These are phyloP conservation scores for Myotis myotis DNA, from an alignment of 2,797 vertebrate species.

Conservation along the genomic window DNA sequence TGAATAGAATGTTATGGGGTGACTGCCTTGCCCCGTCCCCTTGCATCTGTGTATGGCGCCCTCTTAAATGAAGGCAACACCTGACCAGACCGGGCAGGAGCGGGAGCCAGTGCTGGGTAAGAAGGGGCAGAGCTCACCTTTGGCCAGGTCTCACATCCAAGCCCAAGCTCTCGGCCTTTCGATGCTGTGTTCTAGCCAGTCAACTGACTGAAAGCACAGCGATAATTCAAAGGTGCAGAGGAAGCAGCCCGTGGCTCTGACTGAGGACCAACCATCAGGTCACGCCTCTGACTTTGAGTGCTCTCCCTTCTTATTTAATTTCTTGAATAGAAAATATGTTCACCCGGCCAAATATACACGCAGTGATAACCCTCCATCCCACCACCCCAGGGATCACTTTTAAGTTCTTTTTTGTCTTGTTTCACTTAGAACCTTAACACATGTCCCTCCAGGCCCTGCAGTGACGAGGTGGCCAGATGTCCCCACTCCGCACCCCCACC, in stretches of 20 bases:
- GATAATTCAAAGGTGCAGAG: not conserved
- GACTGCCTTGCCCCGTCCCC: accelerated
- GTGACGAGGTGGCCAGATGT: accelerated
- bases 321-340: not conserved
- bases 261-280: accelerated
- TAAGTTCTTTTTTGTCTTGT: not conserved
- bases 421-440: not conserved
- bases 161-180: not conserved
- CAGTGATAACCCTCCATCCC: accelerated
- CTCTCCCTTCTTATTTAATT: too few relatives aligned
- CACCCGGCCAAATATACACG: accelerated
- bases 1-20: not conserved
- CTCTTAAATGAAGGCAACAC: accelerated
- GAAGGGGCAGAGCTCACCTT: not conserved
- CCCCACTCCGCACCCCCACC: accelerated
- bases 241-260: too few relatives aligned
- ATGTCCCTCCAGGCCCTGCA: accelerated
- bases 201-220: not conserved
- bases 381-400: not conserved
- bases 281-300: accelerated
- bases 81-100: too few relatives aligned
- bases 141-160: not conserved
- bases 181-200: not conserved
- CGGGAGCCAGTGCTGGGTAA: not conserved
- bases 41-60: accelerated